Conservation (phyloP, 1,140 invertebrate species). For the Archivesica marissinica region DNA sequence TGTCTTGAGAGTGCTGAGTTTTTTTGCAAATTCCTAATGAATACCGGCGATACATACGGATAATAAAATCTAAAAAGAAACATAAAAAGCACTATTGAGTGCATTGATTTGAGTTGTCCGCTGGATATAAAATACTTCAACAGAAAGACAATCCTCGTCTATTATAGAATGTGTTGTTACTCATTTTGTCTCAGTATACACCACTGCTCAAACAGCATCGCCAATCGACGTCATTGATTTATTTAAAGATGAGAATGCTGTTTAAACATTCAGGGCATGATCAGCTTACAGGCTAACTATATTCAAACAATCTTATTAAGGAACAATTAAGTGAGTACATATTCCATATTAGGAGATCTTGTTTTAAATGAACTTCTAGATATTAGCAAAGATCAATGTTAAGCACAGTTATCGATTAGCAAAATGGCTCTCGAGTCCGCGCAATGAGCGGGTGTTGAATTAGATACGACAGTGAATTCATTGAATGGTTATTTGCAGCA, state of each 20-base stretch:
- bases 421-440: too few species aligned
- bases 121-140: constrained; percentile 1
- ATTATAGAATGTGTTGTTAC: neutral
- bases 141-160: neutral
- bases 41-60: neutral
- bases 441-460: too few species aligned
- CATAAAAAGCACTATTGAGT: neutral
- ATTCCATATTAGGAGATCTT: neutral
- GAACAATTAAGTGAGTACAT: constrained; percentile 9
- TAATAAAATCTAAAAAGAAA: constrained; percentile 11
- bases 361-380: neutral
- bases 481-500: too few species aligned
- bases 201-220: constrained; percentile 12
- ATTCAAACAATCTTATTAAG: constrained; percentile 1
- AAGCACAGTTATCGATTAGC: too few species aligned
- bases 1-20: neutral
- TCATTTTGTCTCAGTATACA: neutral
- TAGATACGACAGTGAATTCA: too few species aligned
- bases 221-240: constrained; percentile 6
- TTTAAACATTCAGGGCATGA: constrained; percentile 7
- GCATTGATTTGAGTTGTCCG: constrained; percentile 10
- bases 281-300: constrained; percentile 4
- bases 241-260: constrained; percentile 11
- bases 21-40: constrained; percentile 20
- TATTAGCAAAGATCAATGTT: constrained; percentile 8